phyloP scores from a whole-genome alignment of 2,888 invertebrate genomes.

The Formica aserva region DNA sequence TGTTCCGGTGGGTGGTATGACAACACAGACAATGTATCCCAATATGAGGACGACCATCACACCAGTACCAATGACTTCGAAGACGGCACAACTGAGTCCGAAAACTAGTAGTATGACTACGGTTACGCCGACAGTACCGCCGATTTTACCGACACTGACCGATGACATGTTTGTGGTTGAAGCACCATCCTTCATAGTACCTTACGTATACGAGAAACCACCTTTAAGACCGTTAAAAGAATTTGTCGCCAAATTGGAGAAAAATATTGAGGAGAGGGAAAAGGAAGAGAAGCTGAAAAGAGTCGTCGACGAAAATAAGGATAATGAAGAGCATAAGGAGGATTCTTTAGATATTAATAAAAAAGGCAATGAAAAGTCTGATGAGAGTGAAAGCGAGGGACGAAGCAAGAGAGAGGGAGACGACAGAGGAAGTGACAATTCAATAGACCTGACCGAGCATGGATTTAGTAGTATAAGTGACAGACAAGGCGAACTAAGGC shows the following conservation, averaged over 20 bases:
- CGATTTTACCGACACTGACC: slow-evolving; percentile 93
- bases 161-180: slow-evolving; percentile 97
- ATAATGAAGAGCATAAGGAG: slow-evolving; percentile 85
- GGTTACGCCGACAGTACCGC: slow-evolving; percentile 86
- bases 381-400: slow-evolving; percentile 78
- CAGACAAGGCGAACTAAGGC: slow-evolving; percentile 64
- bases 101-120: slow-evolving; percentile 79
- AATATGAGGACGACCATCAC: slow-evolving; percentile 88
- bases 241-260: slow-evolving; percentile 89
- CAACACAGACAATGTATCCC: slow-evolving; percentile 90
- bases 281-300: slow-evolving; percentile 86
- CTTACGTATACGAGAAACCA: slow-evolving; percentile 96
- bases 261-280: slow-evolving; percentile 89
- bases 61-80: slow-evolving; percentile 86
- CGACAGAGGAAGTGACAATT: slow-evolving; percentile 83
- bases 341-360: slow-evolving; percentile 73
- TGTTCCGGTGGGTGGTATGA: slow-evolving; percentile 86
- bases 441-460: slow-evolving; percentile 73
- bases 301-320: slow-evolving; percentile 83
- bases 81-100: slow-evolving; percentile 77
- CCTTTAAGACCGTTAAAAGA: slow-evolving; percentile 92
- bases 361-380: slow-evolving; percentile 83
- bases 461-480: slow-evolving; percentile 71
- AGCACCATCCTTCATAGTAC: slow-evolving; percentile 97
- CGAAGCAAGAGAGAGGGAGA: slow-evolving; percentile 77